These are phyloP conservation scores for Aphelinus atriplicis DNA, from an alignment of 1,140 invertebrate genomes.

Conservation along the genomic window DNA sequence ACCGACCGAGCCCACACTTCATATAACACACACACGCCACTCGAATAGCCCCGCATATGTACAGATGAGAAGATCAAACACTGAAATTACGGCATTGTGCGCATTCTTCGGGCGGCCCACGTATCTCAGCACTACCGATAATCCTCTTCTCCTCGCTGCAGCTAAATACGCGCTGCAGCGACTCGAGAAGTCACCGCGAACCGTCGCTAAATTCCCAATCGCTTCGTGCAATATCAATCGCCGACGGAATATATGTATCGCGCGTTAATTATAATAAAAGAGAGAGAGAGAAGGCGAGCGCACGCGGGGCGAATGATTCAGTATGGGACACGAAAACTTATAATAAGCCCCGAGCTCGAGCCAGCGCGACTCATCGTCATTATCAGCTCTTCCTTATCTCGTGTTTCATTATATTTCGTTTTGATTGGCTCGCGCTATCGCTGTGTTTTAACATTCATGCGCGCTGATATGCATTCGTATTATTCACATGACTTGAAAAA, in stretches of 20 bases:
- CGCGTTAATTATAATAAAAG: no score
- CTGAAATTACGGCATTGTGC: constrained; percentile 63
- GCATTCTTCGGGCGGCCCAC: constrained; percentile 51
- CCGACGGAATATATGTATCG: no score
- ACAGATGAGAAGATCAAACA: constrained; percentile 63
- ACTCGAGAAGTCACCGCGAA: no score
- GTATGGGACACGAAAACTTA: not conserved
- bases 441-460: constrained; percentile 44
- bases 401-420: constrained; percentile 40
- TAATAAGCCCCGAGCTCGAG: no score
- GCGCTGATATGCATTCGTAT: constrained; percentile 42
- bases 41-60: constrained; percentile 50
- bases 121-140: constrained; percentile 49
- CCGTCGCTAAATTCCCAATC: no score
- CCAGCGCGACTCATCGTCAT: constrained; percentile 25
- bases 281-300: no score
- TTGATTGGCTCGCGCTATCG: constrained; percentile 50
- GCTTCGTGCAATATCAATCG: no score
- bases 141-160: constrained; percentile 41
- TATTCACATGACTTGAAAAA: constrained; percentile 35
- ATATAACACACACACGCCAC: constrained; percentile 48
- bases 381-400: constrained; percentile 35
- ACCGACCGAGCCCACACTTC: constrained; percentile 43
- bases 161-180: no score
- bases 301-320: constrained; percentile 14